Evolutionary conservation across 2,797 vertebrate species (phyloP).

Genomic region (Dicrostonyx torquatus): DNA sequence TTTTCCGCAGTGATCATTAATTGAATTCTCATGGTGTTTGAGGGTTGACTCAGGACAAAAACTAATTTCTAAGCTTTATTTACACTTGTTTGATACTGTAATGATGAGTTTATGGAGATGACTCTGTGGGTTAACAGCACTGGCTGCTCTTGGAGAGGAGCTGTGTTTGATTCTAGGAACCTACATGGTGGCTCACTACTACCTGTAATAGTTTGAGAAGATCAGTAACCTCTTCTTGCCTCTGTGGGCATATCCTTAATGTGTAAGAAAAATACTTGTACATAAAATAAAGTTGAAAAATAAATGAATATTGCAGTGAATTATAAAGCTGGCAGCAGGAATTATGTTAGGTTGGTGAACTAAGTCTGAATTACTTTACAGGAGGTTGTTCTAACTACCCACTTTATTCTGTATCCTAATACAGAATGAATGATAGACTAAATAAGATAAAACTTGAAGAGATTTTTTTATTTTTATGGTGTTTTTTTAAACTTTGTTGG

Average conservation of each 20-base stretch:
- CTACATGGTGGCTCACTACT: neutral
- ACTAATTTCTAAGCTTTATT: constrained; percentile 12
- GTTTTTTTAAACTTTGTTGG: constrained; percentile 8
- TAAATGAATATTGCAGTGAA: neutral
- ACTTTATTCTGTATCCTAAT: neutral
- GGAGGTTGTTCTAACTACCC: constrained; percentile 11
- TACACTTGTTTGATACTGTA: neutral
- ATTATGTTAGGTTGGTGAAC: constrained; percentile 52
- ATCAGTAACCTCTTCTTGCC: neutral
- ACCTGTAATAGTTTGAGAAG: neutral
- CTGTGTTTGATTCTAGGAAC: neutral
- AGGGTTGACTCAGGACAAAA: neutral
- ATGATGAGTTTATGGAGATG: neutral
- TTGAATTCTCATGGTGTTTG: constrained; percentile 46
- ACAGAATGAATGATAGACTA: neutral
- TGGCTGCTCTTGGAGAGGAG: neutral
- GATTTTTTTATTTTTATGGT: neutral
- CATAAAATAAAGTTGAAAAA: neutral
- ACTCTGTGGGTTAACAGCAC: neutral
- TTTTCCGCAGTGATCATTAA: constrained; percentile 44
- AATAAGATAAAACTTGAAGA: neutral
- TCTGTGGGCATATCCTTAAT: neutral
- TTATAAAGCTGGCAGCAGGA: constrained; percentile 36
- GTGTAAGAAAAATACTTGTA: neutral
- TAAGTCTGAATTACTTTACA: constrained; percentile 34